Evolutionary conservation across 92 coral and sea anemone species (phyloP).

Genomic region (Siderastrea siderea): DNA sequence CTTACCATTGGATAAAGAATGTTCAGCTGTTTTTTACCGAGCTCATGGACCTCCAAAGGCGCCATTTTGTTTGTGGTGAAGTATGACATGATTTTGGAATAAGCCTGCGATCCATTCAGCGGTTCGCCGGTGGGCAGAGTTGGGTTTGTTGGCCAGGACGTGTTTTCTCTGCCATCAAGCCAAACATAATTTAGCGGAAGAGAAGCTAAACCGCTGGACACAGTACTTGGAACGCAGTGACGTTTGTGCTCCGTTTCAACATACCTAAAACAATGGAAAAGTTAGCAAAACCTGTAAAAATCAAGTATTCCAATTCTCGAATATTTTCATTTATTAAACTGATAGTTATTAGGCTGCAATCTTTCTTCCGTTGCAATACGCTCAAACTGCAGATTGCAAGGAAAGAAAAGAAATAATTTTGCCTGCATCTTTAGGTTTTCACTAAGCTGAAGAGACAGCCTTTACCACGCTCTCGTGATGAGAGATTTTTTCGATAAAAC

Average conservation of each 20-base stretch:
- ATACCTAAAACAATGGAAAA: conserved; percentile 44
- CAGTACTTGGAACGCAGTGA: conserved; percentile 82
- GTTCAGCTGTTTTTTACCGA: conserved; percentile 59
- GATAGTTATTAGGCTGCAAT: too few species aligned
- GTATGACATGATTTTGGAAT: conserved; percentile 68
- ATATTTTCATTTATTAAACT: too few species aligned
- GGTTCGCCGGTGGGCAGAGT: conserved; percentile 69
- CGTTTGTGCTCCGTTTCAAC: conserved; percentile 72
- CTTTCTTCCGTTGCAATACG: too few species aligned
- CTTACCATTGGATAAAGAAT: conserved; percentile 73
- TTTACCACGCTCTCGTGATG: too few species aligned
- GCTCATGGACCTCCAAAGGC: conserved; percentile 62
- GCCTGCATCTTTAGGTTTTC: too few species aligned
- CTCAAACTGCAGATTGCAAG: too few species aligned
- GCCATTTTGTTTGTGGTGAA: conserved; percentile 79
- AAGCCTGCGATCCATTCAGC: conserved; percentile 57
- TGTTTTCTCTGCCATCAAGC: conserved; percentile 63
- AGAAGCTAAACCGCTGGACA: conserved; percentile 78
- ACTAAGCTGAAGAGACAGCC: too few species aligned
- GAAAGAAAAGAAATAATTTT: too few species aligned
- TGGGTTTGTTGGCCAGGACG: conserved; percentile 67
- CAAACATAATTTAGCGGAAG: conserved; percentile 84
- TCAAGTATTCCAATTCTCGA: too few species aligned
- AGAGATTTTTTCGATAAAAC: too few species aligned
- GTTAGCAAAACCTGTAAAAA: too few species aligned